Evolutionary conservation across 2,888 invertebrate genomes (phyloP).

Genomic region (Netelia inedita): DNA sequence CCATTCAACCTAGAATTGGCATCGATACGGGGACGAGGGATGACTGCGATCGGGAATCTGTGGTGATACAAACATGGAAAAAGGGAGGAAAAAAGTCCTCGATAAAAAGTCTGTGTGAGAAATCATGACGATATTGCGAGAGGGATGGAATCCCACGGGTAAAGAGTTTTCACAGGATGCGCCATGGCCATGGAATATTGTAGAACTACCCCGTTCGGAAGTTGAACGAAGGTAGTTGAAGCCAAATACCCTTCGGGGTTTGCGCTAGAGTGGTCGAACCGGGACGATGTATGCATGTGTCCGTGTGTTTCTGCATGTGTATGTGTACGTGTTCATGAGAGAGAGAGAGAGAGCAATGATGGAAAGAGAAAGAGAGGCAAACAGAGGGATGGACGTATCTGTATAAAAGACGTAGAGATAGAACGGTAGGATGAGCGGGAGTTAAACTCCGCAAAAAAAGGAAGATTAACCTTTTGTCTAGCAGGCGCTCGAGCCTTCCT

Average conservation of each 20-base stretch:
- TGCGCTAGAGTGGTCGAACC: constrained; percentile 32
- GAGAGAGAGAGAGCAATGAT: constrained; percentile 41
- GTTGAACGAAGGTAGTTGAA: constrained; percentile 32
- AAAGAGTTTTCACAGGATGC: constrained; percentile 10
- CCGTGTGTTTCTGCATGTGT: constrained; percentile 8
- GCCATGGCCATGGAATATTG: constrained; percentile 1
- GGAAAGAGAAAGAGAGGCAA: not conserved
- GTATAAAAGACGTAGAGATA: constrained; percentile 11
- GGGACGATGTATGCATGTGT: constrained; percentile 5
- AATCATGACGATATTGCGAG: constrained; percentile 23
- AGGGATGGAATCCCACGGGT: constrained; percentile 13
- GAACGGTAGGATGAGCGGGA: constrained; percentile 55
- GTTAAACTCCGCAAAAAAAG: constrained; percentile 79
- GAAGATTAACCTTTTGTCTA: constrained; percentile 84
- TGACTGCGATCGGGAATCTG: not conserved
- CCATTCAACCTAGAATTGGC: not conserved
- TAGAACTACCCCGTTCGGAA: constrained; percentile 22
- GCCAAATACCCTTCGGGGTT: constrained; percentile 7
- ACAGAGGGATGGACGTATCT: constrained; percentile 36
- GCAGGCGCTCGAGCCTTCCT: constrained; percentile 79
- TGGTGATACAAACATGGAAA: not conserved
- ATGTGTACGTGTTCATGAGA: not conserved
- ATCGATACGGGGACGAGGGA: not conserved
- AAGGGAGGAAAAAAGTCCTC: not conserved
- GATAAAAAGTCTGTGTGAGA: not conserved